Conservation (phyloP, 2,888 invertebrate genomes). For the Pseudanteris insignis region DNA sequence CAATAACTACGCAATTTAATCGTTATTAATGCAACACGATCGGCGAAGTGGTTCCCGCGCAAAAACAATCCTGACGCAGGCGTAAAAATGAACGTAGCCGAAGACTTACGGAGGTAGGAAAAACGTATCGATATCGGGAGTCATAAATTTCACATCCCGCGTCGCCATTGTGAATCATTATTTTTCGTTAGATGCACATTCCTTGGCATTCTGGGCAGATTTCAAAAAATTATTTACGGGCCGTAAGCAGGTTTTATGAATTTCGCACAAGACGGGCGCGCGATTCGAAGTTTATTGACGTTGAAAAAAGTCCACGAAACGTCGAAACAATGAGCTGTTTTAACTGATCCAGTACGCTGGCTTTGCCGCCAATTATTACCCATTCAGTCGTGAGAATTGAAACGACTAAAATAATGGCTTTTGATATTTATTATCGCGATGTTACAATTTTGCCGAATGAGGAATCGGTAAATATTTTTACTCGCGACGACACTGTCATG, state of each 20-base stretch:
- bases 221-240: constrained; percentile 27
- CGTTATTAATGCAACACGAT: constrained; percentile 34
- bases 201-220: constrained; percentile 18
- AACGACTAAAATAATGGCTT: no score
- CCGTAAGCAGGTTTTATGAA: constrained; percentile 26
- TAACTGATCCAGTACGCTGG: no score
- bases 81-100: constrained; percentile 7
- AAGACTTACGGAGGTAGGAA: constrained; percentile 14
- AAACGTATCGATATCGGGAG: constrained; percentile 16
- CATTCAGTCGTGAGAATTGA: no score
- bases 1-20: no score
- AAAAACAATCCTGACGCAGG: constrained; percentile 20
- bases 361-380: not conserved
- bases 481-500: no score
- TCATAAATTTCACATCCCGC: constrained; percentile 15
- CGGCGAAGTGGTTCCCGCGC: no score
- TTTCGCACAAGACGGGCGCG: constrained; percentile 23
- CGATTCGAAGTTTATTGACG: no score
- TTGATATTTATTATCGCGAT: no score
- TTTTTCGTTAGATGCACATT: constrained; percentile 21
- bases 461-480: no score
- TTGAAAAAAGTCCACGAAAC: no score
- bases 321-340: no score
- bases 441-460: no score
- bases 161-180: constrained; percentile 22